Evolutionary conservation across 2,113 vertebrate genomes (phyloP).

Genomic region (Ailuropoda melanoleuca): DNA sequence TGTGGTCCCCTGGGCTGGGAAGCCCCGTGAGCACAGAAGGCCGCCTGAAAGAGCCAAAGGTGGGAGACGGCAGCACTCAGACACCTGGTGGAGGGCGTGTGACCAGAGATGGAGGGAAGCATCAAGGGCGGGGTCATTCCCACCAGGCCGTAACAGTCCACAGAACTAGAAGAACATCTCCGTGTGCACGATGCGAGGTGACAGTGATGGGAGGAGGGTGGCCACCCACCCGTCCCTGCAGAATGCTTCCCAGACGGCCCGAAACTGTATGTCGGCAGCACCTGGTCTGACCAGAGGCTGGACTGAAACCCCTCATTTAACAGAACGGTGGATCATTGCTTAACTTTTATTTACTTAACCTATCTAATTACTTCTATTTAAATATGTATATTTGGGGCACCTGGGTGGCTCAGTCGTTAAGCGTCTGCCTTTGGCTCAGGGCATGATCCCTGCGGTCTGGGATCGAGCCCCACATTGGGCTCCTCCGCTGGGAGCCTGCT

Average conservation of each 20-base stretch:
- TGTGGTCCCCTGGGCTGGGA: rapidly evolving
- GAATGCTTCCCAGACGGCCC: rapidly evolving
- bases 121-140: rapidly evolving
- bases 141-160: rapidly evolving
- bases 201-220: rapidly evolving
- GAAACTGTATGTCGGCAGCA: neutral
- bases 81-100: rapidly evolving
- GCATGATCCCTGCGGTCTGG: no score
- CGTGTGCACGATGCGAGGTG: rapidly evolving
- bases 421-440: no score
- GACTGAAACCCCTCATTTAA: neutral
- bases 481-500: no score
- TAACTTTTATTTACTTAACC: neutral
- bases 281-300: neutral
- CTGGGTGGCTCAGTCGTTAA: no score
- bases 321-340: neutral
- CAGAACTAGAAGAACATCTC: neutral
- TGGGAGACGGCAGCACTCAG: rapidly evolving
- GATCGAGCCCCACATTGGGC: no score
- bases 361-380: neutral
- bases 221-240: rapidly evolving
- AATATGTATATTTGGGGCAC: no score
- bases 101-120: rapidly evolving
- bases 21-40: neutral
- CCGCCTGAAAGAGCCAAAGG: rapidly evolving